Base-by-base conservation (phyloP, 2,113 vertebrate species). In the Pyrgilauda ruficollis region DNA sequence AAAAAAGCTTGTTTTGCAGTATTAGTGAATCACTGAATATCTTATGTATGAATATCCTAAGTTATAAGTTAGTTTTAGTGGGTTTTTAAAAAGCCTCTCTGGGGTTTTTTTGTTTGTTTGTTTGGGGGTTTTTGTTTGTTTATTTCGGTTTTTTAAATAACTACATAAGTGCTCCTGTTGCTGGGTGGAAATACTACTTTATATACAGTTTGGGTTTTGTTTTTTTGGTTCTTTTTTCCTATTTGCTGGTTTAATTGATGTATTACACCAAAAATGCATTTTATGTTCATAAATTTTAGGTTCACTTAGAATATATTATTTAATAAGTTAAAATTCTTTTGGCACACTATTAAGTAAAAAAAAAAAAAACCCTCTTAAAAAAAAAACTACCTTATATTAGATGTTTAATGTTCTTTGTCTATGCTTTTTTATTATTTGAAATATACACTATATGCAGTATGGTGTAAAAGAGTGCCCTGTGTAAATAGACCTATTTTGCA, bases 191-290 rank as follows among this genome's bases (percentile, higher is more conserved):
- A 96, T 96, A 94, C 96, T 97, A 97, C 97, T 97, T 97, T 95
- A 96, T 97, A 97, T 94, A 87, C 95, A 95, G 91, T 96, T 97
- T 97, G 97, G 96, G 95, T 88, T 97, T 96, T 88, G 90, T 37
- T 96, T 96, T 96, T 96, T 95, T 77, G 95, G 96, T 97, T 98
- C 95, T 94, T 95, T 94, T 96, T 96, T 97, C 96, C 96, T 98
- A 63, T 97, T 97, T 98, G 97, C 97, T 98, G 96, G 95, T 97
- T 97, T 82, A 97, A 97, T 96, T 97, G 97, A 97, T 97, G 97
- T 98, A 98, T 98, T 97, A 98, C 98, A 98, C 98, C 98, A 98
- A 98, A 98, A 98, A 98, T 96, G 94, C 97, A 97, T 98, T 98
- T 97, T 98, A 98, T 98, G 98, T 98, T 98, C 96, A 98, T 98